Evolutionary conservation across 2,113 vertebrate species (phyloP).

Genomic region (Fukomys damarensis): DNA sequence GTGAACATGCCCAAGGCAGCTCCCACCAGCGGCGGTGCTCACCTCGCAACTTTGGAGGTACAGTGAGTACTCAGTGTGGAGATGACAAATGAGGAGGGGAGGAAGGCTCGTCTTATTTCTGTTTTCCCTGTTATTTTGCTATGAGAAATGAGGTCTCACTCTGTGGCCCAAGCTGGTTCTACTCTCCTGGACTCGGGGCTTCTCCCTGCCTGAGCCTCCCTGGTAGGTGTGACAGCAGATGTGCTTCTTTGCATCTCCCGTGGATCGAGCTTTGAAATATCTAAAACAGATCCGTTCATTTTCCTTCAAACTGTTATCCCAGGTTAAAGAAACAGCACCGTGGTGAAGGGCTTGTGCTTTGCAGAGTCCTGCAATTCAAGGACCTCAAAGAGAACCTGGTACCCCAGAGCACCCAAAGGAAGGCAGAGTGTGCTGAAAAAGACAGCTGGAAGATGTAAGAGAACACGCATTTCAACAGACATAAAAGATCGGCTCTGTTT

Average conservation of each 20-base stretch:
- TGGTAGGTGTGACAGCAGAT: background rate
- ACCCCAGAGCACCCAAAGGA: background rate
- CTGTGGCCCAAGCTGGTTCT: background rate
- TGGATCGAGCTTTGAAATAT: background rate
- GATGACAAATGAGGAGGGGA: background rate
- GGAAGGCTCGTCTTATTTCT: background rate
- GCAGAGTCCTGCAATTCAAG: background rate
- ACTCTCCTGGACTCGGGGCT: background rate
- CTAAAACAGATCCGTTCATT: background rate
- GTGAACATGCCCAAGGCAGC: background rate
- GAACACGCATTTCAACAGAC: background rate
- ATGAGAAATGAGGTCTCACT: background rate
- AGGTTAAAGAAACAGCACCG: background rate
- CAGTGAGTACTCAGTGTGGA: background rate
- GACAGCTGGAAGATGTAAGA: background rate
- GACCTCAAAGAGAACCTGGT: background rate
- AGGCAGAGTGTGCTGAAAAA: background rate
- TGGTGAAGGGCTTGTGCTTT: background rate
- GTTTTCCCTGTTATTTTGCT: background rate
- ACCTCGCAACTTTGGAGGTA: background rate
- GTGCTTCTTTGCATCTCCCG: rapidly evolving
- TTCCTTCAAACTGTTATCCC: background rate
- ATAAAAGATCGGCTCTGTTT: background rate
- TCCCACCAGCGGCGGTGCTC: background rate
- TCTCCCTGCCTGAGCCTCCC: background rate